Base-by-base conservation (phyloP, 2,888 invertebrate species). In the Ryuthela nishihirai region DNA sequence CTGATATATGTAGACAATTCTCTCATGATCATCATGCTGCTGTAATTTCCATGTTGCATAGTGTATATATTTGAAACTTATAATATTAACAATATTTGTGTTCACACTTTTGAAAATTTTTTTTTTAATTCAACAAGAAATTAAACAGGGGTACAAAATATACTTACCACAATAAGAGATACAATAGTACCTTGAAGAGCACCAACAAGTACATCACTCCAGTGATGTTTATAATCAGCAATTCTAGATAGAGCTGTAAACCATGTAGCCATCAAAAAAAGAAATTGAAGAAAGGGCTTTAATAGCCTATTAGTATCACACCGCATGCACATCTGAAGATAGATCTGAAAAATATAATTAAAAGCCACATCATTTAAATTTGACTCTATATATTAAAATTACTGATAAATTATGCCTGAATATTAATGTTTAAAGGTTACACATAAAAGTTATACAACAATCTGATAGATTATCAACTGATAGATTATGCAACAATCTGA, bases 161-260 rank as follows among this genome's bases (percentile, higher is more conserved):
- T 21, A 66, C 70, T 68, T 58, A 72, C 72, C 43, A 65, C 54
- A 18, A 76, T 53, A 6, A 73, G n/a, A 9, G 77, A 77, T 5
- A 74, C 70, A n/a, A 71, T 32, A 10, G 70, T 65, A 32, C 80
- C 80, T 56, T 81, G 73, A 32, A 78, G 49, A 20, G 73, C 72
- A 0, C 98, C 98, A 46, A 84, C 84, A 25, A 97, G 78, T 2
- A 97, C 97, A 76, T 98, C 98, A 70, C 90, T 93, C 91, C 94
- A 95, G 72, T 98, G 97, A 75, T 98, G 97, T 74, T 97, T 97
- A 79, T 97, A 92, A 78, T 98, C 90, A 1, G 91, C 91, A 32
- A 98, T 83, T 29, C 97, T 81, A 1, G 91, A 87, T 78, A 95
- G 81, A n/a, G 87, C 85, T 9, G 90, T 90, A 74, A 83, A 88